Evolutionary conservation across 2,888 invertebrate genomes (phyloP), one percentile per base, ranked within the genome.

Genomic region (Spisula solida): DNA sequence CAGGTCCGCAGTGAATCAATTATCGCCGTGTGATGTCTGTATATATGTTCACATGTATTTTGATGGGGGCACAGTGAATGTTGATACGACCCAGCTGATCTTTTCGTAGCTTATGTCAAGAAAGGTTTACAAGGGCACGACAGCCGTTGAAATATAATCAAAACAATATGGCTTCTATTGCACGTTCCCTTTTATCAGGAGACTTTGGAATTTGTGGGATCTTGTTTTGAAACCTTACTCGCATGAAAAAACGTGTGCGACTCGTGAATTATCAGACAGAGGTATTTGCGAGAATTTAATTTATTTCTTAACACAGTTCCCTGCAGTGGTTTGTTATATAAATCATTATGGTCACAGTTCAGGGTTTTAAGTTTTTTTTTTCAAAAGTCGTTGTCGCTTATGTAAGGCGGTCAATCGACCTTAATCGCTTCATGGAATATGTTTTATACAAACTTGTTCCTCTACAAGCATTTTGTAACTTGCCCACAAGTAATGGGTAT

Each of bases 51-150:
- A 34, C 88, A 86, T 89, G 86, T 91, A 89, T 88, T 92, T 92
- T 88, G 88, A 89, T 90, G 85, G 81, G 82, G 70, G 75, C 48
- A 48, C 16, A 60, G 82, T 56, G 41, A 82, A 70, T 89, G 90
- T 92, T 92, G 90, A 92, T 82, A 84, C 88, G 92, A 92, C 92
- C 92, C 88, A 88, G 87, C 82, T 60, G 90, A 86, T 86, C 86
- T 86, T 47, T 82, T 60, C n/a, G 86, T 87, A 80, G 47, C 87
- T 16, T 20, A 56, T 88, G 90, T 88, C 92, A 92, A 60, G 84
- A 70, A 75, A 55, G 81, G 85, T 92, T 84, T 88, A 88, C 85
- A 88, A 31, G 92, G 92, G 90, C 92, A 92, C 88, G 66, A 66
- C 47, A 66, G 80, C 60, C 60, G 66, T 41, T 86, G 66, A 66